phyloP scores from a whole-genome alignment of 2,113 vertebrate genomes.

The Leptocoma aspasia region DNA sequence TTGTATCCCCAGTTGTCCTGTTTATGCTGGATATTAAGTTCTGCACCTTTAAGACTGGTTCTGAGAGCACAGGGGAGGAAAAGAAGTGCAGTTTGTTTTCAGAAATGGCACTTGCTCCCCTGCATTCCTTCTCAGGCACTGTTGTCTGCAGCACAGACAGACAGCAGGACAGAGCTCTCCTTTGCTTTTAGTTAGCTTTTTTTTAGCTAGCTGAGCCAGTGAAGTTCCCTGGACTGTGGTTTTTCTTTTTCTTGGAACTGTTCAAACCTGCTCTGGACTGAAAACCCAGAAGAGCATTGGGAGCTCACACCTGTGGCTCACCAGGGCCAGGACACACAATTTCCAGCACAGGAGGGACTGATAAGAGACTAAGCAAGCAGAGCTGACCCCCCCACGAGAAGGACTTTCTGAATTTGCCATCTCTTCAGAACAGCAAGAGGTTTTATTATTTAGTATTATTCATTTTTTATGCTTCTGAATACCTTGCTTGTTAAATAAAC shows the following conservation, averaged over 20 bases:
- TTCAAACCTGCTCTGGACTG: neutral
- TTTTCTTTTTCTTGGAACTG: neutral
- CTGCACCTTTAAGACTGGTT: too few relatives aligned
- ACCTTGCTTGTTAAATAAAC: neutral
- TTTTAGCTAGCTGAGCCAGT: neutral
- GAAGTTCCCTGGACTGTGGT: too few relatives aligned
- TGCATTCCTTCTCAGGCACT: neutral
- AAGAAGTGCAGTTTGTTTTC: neutral
- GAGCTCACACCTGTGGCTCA: neutral
- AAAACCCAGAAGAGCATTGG: neutral
- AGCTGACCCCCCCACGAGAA: neutral
- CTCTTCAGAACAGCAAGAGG: neutral
- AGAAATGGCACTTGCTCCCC: too few relatives aligned
- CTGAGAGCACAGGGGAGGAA: neutral
- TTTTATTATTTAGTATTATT: neutral
- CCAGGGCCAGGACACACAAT: accelerated
- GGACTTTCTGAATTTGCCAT: neutral
- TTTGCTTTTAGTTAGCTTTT: neutral
- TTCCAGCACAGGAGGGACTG: neutral
- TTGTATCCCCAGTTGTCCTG: neutral
- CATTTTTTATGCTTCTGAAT: neutral
- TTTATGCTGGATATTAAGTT: neutral
- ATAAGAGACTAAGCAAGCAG: neutral
- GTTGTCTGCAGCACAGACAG: neutral
- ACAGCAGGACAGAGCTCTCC: neutral